Evolutionary conservation across 2,888 invertebrate species (phyloP).

Genomic region (Ecliptopera silaceata): DNA sequence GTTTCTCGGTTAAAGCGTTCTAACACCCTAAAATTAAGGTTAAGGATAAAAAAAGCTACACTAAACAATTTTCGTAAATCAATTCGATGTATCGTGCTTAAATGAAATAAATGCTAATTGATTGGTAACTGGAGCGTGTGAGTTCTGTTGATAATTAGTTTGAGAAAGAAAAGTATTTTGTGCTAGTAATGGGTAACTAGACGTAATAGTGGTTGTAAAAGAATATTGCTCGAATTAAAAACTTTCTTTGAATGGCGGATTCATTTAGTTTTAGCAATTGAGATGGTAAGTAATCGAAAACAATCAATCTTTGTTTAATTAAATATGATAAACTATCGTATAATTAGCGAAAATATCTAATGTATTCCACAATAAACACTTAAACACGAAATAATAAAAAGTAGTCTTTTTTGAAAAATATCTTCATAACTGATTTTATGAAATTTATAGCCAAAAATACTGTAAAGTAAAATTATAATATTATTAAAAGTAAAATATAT

Average conservation of each 20-base stretch:
- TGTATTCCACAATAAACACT: too few species aligned
- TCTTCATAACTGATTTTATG: too few species aligned
- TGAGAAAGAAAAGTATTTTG: slow-evolving; percentile 23
- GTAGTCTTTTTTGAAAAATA: too few species aligned
- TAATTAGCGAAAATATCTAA: too few species aligned
- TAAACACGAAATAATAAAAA: too few species aligned
- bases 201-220: background rate
- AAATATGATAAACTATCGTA: too few species aligned
- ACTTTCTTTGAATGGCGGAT: background rate
- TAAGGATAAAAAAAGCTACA: slow-evolving; percentile 69
- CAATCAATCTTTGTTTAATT: too few species aligned
- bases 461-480: too few species aligned
- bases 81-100: slow-evolving; percentile 51
- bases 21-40: slow-evolving; percentile 75
- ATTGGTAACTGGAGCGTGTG: slow-evolving; percentile 61
- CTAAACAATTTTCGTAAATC: slow-evolving; percentile 55
- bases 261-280: background rate
- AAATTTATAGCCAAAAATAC: too few species aligned
- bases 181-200: background rate
- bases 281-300: background rate
- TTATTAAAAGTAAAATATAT: too few species aligned
- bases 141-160: slow-evolving; percentile 43
- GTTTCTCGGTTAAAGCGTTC: slow-evolving; percentile 70
- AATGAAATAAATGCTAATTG: slow-evolving; percentile 51
- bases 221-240: background rate